phyloP scores from a whole-genome alignment of 2,113 vertebrate genomes.

The Rhadina sibilatrix region DNA sequence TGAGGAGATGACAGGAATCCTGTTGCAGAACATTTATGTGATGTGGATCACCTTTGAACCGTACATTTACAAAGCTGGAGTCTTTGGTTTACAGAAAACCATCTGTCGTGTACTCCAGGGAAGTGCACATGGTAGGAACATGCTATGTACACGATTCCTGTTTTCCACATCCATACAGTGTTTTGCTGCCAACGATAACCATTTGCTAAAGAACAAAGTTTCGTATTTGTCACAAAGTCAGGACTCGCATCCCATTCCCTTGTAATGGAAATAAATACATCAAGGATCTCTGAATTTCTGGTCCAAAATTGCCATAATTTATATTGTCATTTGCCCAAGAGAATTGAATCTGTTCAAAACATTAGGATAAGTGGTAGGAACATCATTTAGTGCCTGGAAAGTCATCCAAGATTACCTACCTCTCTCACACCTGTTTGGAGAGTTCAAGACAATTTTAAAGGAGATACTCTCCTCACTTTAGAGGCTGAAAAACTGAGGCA shows the following conservation, averaged over 20 bases:
- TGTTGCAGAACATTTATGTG: background rate
- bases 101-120: background rate
- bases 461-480: background rate
- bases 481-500: background rate
- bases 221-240: background rate
- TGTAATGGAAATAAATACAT: background rate
- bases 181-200: background rate
- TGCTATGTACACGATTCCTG: fast-evolving
- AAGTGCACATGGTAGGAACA: background rate
- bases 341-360: background rate
- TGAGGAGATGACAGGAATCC: constrained; percentile 12
- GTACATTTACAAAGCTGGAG: background rate
- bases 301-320: background rate
- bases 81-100: background rate
- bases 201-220: background rate
- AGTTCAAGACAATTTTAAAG: background rate
- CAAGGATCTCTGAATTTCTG: background rate
- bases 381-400: background rate
- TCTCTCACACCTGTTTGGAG: background rate
- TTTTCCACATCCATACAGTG: background rate
- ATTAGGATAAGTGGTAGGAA: background rate
- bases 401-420: background rate
- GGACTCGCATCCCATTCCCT: background rate
- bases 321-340: background rate
- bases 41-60: background rate